Conservation (phyloP, 2,113 vertebrate genomes). For the Prochilodus magdalenae region DNA sequence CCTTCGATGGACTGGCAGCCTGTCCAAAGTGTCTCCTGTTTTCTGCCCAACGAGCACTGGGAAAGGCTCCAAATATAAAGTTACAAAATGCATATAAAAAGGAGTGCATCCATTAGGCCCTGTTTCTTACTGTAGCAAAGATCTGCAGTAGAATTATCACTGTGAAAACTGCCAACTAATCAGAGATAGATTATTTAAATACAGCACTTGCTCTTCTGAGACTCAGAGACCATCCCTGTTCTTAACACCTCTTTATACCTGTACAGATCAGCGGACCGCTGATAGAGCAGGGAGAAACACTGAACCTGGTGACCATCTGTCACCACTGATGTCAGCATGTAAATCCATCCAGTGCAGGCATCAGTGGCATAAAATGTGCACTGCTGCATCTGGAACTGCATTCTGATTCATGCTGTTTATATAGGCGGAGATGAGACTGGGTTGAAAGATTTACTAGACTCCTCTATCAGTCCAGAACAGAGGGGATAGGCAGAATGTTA, state of each 20-base stretch:
- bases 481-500: slow-evolving; percentile 19
- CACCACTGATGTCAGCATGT: not conserved
- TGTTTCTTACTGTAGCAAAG: no score
- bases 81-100: no score
- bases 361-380: slow-evolving; percentile 20
- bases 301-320: not conserved
- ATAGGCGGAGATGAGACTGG: slow-evolving; percentile 47
- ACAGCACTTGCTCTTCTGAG: not conserved
- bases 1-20: no score
- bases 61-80: no score
- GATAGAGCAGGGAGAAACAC: slow-evolving; percentile 9
- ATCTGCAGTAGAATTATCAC: no score
- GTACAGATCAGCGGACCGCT: slow-evolving; percentile 19
- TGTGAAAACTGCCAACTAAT: no score
- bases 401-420: slow-evolving; percentile 57
- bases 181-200: not conserved
- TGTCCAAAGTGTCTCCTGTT: no score
- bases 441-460: slow-evolving; percentile 57
- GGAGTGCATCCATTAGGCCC: no score
- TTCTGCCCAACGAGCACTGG: no score
- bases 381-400: slow-evolving; percentile 21
- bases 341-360: slow-evolving; percentile 6
- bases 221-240: not conserved
- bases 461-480: slow-evolving; percentile 39
- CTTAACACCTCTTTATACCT: not conserved